Base-by-base conservation (phyloP, 2,888 invertebrate species). In the Nomada lathburiana region DNA sequence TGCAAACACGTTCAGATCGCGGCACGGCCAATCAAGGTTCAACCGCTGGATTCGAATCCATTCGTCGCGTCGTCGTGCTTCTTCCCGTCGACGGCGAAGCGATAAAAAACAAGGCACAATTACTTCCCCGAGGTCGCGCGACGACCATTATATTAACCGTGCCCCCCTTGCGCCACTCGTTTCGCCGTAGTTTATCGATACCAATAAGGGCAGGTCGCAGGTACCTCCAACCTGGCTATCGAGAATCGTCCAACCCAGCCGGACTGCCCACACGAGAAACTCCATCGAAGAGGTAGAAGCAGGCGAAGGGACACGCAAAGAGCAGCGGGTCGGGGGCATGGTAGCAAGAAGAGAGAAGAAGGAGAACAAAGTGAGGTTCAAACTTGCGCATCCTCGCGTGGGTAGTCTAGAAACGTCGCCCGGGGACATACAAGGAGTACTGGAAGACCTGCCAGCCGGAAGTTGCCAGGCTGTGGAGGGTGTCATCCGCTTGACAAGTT, bases 181-280 rank as follows among this genome's bases (percentile, higher is more conserved):
- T 47, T 50, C 18, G 55, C 67, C 86, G 87, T 87, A 85, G 84
- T 89, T 91, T 91, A 91, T 91, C 91, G 91, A 92, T 89, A 89
- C 86, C 90, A 92, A 92, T 91, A 91, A 90, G 89, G 80, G 80
- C 75, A 68, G 82, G 69, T 79, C 80, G 83, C 83, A 7, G 36
- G 36, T 36, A 80, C 82, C 78, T 84, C 80, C 80, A 82, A 83
- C 86, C 80, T 86, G 82, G 78, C 82, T 26, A 86, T 82, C 77
- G 69, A 70, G 80, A 69, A 74, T 70, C 57, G 76, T 76, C 80
- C 52, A 69, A 64, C 55, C 65, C 55, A 23, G 82, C 52, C 73
- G 77, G 82, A 85, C 83, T 88, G 82, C 20, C 11, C 59, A 60
- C 60, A 73, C 78, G 57, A 63, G 71, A 72, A 55, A 64, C 73